Conservation (phyloP, 2,797 vertebrate genomes). For the Mionectes olivaceus region DNA sequence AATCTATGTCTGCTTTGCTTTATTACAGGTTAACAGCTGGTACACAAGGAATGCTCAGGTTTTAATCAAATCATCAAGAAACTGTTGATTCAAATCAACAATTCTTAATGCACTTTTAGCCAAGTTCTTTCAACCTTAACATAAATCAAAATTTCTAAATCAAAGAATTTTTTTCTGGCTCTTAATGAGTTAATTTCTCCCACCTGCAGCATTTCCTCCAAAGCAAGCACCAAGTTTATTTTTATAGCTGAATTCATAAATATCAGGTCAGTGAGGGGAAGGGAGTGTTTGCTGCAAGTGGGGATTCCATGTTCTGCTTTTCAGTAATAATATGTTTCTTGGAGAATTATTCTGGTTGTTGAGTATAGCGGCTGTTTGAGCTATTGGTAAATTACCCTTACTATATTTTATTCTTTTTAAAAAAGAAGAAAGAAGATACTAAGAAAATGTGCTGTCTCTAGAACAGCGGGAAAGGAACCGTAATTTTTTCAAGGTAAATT, state of each 20-base stretch:
- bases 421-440: background rate
- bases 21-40: background rate
- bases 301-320: background rate
- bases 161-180: background rate
- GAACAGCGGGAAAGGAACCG: background rate
- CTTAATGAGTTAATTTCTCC: background rate
- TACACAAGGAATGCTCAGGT: background rate
- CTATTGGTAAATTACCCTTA: background rate
- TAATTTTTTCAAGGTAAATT: conserved; percentile 1
- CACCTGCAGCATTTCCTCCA: background rate
- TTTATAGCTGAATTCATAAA: background rate
- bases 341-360: background rate
- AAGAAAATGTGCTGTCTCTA: background rate
- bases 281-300: background rate
- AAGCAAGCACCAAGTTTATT: background rate
- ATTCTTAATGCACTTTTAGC: background rate
- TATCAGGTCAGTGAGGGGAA: background rate
- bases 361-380: background rate
- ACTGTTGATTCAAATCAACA: background rate
- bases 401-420: background rate
- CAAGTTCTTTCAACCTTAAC: background rate
- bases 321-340: background rate
- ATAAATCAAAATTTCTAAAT: background rate
- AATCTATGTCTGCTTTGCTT: background rate
- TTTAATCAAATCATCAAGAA: background rate